A percentile compares a stretch with the other conserved stretches of the same genome.
These are phyloP conservation scores for Scaptomyza montana DNA, from an alignment of 1,140 invertebrate genomes.

Conservation along the genomic window DNA sequence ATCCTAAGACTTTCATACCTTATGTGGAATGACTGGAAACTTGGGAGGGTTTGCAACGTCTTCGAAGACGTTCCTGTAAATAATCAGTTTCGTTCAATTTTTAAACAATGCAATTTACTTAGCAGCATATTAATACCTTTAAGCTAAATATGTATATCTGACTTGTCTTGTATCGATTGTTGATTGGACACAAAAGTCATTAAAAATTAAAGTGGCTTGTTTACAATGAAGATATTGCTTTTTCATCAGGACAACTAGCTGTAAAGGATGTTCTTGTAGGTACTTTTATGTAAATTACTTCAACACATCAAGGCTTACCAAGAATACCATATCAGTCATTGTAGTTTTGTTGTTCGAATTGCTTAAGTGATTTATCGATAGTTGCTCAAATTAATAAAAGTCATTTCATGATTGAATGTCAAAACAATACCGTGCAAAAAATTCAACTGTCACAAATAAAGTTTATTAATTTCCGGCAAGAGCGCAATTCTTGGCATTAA, in stretches of 20 bases:
- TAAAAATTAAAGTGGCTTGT: too few species aligned
- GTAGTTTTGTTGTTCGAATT: neutral
- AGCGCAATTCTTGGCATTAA: slow-evolving; percentile 49
- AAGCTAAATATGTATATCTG: too few species aligned
- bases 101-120: too few species aligned
- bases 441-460: slow-evolving; percentile 52
- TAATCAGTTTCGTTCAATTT: too few species aligned
- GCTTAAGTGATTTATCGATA: slow-evolving; percentile 51
- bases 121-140: too few species aligned
- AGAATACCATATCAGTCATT: too few species aligned
- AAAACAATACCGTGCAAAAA: slow-evolving; percentile 33
- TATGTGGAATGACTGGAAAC: neutral
- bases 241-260: too few species aligned
- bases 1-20: neutral
- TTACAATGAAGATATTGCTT: too few species aligned
- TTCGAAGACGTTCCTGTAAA: neutral
- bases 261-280: too few species aligned
- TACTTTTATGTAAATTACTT: too few species aligned
- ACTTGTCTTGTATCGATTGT: too few species aligned
- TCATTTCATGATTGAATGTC: slow-evolving; percentile 32
- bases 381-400: slow-evolving; percentile 45
- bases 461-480: slow-evolving; percentile 42
- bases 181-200: too few species aligned
- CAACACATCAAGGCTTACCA: neutral
- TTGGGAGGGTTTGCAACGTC: neutral